Base-by-base conservation (phyloP, 2,888 invertebrate genomes). In the Agriotes lineatus region DNA sequence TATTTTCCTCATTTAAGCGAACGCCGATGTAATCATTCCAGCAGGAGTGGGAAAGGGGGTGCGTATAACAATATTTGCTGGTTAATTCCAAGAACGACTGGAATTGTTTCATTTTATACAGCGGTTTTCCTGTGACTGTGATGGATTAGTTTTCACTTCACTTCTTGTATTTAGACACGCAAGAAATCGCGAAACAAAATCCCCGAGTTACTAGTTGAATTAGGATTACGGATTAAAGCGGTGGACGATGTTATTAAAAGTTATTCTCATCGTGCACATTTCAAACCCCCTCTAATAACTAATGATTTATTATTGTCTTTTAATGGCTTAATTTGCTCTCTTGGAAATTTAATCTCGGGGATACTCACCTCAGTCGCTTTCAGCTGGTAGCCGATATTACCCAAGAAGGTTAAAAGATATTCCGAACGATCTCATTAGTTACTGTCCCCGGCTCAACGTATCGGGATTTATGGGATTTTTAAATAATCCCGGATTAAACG, bases 141-240 rank as follows among this genome's bases (percentile, higher is more conserved):
- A 80, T 81, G 80, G 80, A 80, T 81, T 80, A 79, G 77, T 74
- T 73, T 78, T 79, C 77, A 77, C 75, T 79, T 76, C 74, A 75
- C 77, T 76, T 76, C 72, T 74, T 74, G 74, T 73, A 73, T 77
- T 77, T 74, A 74, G 69, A 72, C 76, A 77, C 77, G 76, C 77
- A 76, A 77, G 73, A 72, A 74, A 74, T 75, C 72, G 75, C 72
- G 72, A 72, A 71, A 68, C 65, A 68, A 73, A 72, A 73, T 72
- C 70, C 70, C 70, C 69, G 10, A 33, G 52, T 52, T 52, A 30
- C 52, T 69, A 61, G 57, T 50, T 69, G 64, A 48, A 72, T 71
- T 72, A 71, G 50, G 39, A 62, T 57, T 72, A 70, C 72, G 69
- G 69, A 74, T 74, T 74, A 74, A 74, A 73, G 72, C 72, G 69